Base-by-base conservation (phyloP, 2,888 invertebrate genomes). In the Lissocephala sabroskyi region DNA sequence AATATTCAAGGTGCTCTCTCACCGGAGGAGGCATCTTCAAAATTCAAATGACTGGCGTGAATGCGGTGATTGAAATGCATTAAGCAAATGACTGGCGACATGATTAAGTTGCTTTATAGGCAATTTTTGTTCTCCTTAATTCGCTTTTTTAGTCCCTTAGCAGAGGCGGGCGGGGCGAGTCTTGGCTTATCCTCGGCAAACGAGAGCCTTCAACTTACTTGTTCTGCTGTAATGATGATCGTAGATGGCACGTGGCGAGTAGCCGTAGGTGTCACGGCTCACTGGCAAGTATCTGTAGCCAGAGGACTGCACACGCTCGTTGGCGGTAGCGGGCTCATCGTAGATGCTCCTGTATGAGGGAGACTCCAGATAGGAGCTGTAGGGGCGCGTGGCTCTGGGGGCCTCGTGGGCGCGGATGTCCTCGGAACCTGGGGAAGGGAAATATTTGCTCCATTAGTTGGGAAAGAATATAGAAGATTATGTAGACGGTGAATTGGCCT, bases 201-300 rank as follows among this genome's bases (percentile, higher is more conserved):
- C n/a, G n/a, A n/a, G n/a, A n/a, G n/a, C n/a, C n/a, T n/a, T 11
- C n/a, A 28, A 92, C 94, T 91, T 88, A 94, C 94, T 91, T 88
- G 94, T 92, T 90, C 92, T 90, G 83, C 90, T 88, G 88, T 93
- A 93, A 88, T 93, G 92, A 88, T 93, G 93, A 80, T 93, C 90
- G 85, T 92, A 94, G 88, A 95, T 92, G 84, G 92, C 87, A 86
- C 94, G 90, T 75, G 95, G 95, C 74, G 94, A 92, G 86, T 95
- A 94, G 62, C 95, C 95, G 87, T 95, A 95, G 81, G 90, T 91
- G 84, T 95, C 94, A 82, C 95, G 91, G 87, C 94, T 94, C 78
- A 95, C 92, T 73, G 95, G 95, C 86, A 93, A 88, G 87, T 95
- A 95, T 86, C 94, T 92, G 90, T 95, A 95, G 80, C 95, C 95